Percentiles rank a stretch among this genome's conserved stretches.
Evolutionary conservation across 1,140 invertebrate genomes (phyloP).

Genomic region (Calephelis nemesis): DNA sequence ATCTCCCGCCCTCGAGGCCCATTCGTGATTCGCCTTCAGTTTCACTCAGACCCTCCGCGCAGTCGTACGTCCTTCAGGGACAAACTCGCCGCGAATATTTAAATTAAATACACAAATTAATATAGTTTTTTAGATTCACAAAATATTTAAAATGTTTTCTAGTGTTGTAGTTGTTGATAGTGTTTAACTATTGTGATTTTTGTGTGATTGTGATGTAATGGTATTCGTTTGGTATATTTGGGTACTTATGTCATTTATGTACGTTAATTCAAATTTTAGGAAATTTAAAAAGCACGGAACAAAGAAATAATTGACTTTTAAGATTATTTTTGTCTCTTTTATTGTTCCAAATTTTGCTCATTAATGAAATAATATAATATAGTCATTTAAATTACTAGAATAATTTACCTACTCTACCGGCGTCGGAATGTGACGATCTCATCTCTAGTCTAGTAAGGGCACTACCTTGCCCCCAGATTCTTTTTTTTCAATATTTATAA

Average conservation of each 20-base stretch:
- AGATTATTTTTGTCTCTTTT: too few relatives aligned
- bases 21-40: constrained; percentile 26
- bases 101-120: constrained; percentile 22
- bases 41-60: constrained; percentile 25
- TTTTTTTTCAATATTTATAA: too few relatives aligned
- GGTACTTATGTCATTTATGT: background rate
- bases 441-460: too few relatives aligned
- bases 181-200: constrained; percentile 18
- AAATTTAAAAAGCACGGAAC: too few relatives aligned
- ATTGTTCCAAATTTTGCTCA: too few relatives aligned
- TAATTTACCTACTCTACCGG: too few relatives aligned
- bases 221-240: constrained; percentile 17
- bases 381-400: too few relatives aligned
- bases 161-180: constrained; percentile 13
- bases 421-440: too few relatives aligned
- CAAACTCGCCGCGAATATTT: constrained; percentile 29
- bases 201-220: constrained; percentile 10
- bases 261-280: too few relatives aligned
- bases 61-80: constrained; percentile 27
- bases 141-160: constrained; percentile 7
- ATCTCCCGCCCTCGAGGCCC: constrained; percentile 34
- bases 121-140: constrained; percentile 1
- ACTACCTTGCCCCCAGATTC: too few relatives aligned
- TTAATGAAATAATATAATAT: too few relatives aligned
- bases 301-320: too few relatives aligned